phyloP scores from a whole-genome alignment of 1,140 invertebrate genomes.

The Drosophila pandora region DNA sequence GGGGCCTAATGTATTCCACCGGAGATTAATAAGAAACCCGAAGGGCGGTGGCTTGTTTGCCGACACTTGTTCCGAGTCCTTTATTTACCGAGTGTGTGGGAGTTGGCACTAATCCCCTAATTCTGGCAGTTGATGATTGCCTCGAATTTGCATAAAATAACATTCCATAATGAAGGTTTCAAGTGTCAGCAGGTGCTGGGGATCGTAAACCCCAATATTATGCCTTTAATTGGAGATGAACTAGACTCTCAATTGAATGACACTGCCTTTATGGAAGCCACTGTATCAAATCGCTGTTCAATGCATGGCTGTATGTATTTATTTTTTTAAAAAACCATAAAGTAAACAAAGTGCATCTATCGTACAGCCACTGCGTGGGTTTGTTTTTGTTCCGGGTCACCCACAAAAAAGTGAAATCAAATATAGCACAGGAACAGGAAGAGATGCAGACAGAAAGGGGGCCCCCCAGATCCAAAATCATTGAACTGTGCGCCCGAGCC shows the following conservation, averaged over 20 bases:
- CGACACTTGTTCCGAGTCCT: neutral
- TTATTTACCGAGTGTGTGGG: constrained; percentile 17
- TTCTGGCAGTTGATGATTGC: constrained; percentile 45
- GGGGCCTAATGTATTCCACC: constrained; percentile 69
- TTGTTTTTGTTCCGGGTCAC: constrained; percentile 46
- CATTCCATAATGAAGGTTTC: constrained; percentile 53
- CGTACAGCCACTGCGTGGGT: neutral
- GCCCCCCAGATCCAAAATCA: constrained; percentile 22
- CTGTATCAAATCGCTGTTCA: constrained; percentile 49
- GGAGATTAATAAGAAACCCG: constrained; percentile 67
- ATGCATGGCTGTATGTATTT: constrained; percentile 17
- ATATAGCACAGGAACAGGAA: constrained; percentile 15
- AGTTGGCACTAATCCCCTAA: constrained; percentile 23
- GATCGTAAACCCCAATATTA: neutral
- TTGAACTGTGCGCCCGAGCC: constrained; percentile 63
- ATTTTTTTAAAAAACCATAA: constrained; percentile 14
- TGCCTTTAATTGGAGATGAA: too few species aligned
- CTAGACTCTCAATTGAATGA: constrained; percentile 21
- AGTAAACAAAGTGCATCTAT: constrained; percentile 60
- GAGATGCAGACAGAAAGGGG: neutral
- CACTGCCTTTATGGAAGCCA: constrained; percentile 39
- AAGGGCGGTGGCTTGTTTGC: constrained; percentile 17
- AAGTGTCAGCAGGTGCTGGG: constrained; percentile 18
- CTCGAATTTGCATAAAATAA: constrained; percentile 58
- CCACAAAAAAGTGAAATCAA: constrained; percentile 28